A percentile compares a stretch with the other conserved stretches of the same genome.
Evolutionary conservation across 1,140 invertebrate species (phyloP).

Genomic region (Caenorhabditis brenneri): DNA sequence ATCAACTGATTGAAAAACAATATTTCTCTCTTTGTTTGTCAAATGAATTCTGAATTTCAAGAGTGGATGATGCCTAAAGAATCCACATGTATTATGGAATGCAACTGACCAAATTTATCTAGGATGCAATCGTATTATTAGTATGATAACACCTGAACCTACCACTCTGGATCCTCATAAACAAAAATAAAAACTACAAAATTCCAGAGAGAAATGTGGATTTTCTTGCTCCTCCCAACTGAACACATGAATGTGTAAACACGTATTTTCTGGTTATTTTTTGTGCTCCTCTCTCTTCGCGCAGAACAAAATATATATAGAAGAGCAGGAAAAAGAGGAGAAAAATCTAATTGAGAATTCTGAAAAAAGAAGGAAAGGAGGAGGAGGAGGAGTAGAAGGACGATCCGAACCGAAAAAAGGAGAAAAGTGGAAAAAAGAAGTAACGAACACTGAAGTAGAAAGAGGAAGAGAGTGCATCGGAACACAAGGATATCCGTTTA

Average conservation of each 20-base stretch:
- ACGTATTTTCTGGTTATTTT: constrained; percentile 18
- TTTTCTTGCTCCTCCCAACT: not conserved
- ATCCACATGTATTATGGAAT: too few species aligned
- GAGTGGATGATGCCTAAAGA: too few species aligned
- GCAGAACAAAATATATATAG: not conserved
- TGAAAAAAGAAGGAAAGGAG: too few species aligned
- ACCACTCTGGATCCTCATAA: not conserved
- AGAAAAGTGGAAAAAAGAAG: not conserved
- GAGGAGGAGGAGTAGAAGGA: too few species aligned
- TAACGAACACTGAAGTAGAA: not conserved
- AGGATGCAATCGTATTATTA: not conserved
- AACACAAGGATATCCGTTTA: too few species aligned
- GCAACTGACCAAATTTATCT: too few species aligned
- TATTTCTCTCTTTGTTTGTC: not conserved
- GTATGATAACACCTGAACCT: not conserved
- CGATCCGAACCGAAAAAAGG: not conserved
- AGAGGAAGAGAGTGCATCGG: not conserved
- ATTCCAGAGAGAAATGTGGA: not conserved
- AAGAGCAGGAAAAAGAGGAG: not conserved
- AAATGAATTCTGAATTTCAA: not conserved
- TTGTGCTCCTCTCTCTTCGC: not conserved
- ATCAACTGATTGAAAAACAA: not conserved
- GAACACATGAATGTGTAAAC: constrained; percentile 31
- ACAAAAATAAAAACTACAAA: constrained; percentile 3
- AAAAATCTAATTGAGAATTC: constrained; percentile 29